Percentiles rank a stretch among this genome's conserved stretches.
phyloP scores from a whole-genome alignment of 2,797 vertebrate genomes.

The Sebastolobus altivelis region DNA sequence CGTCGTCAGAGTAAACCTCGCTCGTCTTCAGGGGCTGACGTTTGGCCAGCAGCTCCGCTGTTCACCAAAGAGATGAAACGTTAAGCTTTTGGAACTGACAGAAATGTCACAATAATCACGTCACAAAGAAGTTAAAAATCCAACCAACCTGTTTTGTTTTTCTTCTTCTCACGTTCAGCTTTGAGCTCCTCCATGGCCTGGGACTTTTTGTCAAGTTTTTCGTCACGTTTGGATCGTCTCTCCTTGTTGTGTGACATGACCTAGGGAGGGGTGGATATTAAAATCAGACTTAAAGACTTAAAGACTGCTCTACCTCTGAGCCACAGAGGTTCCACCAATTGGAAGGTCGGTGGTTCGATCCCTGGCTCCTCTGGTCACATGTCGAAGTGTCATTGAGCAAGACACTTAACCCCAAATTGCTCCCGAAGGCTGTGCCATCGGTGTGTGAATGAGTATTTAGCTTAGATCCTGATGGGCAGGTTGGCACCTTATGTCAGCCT shows the following conservation, averaged over 20 bases:
- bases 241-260: slow-evolving; percentile 99
- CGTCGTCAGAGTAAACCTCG: slow-evolving; percentile 99
- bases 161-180: slow-evolving; percentile 97
- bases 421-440: too few species aligned
- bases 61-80: neutral
- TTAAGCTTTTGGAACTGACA: neutral
- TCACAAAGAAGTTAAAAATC: neutral
- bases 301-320: too few species aligned
- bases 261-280: slow-evolving; percentile 68
- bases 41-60: slow-evolving; percentile 96
- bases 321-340: too few species aligned
- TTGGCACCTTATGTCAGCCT: too few species aligned
- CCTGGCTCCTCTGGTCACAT: too few species aligned
- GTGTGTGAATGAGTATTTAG: too few species aligned
- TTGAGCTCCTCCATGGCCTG: slow-evolving; percentile 99
- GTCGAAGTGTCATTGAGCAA: too few species aligned
- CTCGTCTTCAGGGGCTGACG: slow-evolving; percentile 97
- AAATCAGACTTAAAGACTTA: neutral
- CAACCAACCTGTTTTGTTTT: slow-evolving; percentile 94
- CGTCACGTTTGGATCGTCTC: slow-evolving; percentile 95
- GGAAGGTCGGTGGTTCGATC: too few species aligned
- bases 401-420: too few species aligned
- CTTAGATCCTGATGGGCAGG: too few species aligned
- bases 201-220: slow-evolving; percentile 98
- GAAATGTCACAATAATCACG: neutral